Conservation (phyloP, 1,140 invertebrate species). For the Nilaparvata lugens region DNA sequence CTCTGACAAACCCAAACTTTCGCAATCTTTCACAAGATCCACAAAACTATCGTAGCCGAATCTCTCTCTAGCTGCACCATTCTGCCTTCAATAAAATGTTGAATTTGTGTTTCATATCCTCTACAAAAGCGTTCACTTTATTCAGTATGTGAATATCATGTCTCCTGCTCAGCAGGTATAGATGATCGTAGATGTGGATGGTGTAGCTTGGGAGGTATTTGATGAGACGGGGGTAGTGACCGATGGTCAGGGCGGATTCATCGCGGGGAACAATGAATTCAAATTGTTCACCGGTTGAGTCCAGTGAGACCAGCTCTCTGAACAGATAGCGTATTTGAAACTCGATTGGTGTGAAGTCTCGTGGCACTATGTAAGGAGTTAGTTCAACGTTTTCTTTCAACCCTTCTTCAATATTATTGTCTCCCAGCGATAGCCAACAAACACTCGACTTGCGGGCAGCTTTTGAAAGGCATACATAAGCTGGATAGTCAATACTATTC, state of each 20-base stretch:
- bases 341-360: no score
- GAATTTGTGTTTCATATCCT: background rate
- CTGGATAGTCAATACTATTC: no score
- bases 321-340: no score
- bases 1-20: background rate
- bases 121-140: background rate
- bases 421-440: no score
- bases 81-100: background rate
- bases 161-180: background rate
- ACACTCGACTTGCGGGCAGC: no score
- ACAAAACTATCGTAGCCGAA: background rate
- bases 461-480: no score
- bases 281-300: background rate
- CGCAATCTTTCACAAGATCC: background rate
- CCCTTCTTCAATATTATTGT: no score
- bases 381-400: no score
- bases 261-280: background rate
- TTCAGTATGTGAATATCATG: background rate
- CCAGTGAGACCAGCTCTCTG: no score
- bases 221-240: background rate
- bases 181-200: background rate
- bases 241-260: background rate
- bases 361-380: no score
- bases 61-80: background rate
- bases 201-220: background rate